Percentiles rank a stretch among this genome's conserved stretches.
Conservation (phyloP, 1,140 invertebrate genomes). For the Sitophilus oryzae region DNA sequence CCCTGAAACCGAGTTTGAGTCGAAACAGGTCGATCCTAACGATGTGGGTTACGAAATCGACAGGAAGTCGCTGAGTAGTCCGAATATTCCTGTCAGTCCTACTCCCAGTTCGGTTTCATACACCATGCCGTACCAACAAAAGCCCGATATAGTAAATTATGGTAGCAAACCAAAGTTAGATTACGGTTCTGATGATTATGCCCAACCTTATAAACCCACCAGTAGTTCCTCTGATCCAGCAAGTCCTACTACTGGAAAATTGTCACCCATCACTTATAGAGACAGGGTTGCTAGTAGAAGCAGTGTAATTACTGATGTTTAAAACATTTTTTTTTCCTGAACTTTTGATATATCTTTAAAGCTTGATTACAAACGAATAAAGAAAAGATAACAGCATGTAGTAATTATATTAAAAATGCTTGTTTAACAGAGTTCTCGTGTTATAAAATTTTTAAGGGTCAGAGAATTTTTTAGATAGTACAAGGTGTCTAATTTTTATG, state of each 20-base stretch:
- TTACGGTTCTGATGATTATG: slow-evolving; percentile 30
- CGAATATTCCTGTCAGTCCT: slow-evolving; percentile 17
- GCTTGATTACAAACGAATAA: not conserved
- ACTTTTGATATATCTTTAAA: not conserved
- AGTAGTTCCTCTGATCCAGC: not conserved
- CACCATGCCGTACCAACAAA: slow-evolving; percentile 14
- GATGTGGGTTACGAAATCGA: slow-evolving; percentile 21
- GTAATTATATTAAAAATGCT: not conserved
- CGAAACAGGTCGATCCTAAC: slow-evolving; percentile 64
- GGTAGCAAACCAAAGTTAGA: slow-evolving; percentile 9
- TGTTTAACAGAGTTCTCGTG: too few species aligned
- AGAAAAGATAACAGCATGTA: slow-evolving; percentile 13
- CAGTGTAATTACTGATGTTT: slow-evolving; percentile 37
- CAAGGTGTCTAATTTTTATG: too few species aligned
- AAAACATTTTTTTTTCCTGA: not conserved
- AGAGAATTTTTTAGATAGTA: too few species aligned
- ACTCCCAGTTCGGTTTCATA: slow-evolving; percentile 21
- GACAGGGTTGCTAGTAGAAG: slow-evolving; percentile 32
- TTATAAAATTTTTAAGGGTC: slow-evolving; percentile 9
- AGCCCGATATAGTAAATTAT: slow-evolving; percentile 17
- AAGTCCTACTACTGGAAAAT: not conserved
- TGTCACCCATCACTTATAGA: slow-evolving; percentile 4
- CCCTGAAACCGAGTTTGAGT: slow-evolving; percentile 70
- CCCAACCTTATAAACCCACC: slow-evolving; percentile 23
- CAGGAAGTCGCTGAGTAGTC: not conserved